Percentiles rank a stretch among this genome's conserved stretches.
Evolutionary conservation across 2,888 invertebrate species (phyloP).

Genomic region (Andrena dorsata): DNA sequence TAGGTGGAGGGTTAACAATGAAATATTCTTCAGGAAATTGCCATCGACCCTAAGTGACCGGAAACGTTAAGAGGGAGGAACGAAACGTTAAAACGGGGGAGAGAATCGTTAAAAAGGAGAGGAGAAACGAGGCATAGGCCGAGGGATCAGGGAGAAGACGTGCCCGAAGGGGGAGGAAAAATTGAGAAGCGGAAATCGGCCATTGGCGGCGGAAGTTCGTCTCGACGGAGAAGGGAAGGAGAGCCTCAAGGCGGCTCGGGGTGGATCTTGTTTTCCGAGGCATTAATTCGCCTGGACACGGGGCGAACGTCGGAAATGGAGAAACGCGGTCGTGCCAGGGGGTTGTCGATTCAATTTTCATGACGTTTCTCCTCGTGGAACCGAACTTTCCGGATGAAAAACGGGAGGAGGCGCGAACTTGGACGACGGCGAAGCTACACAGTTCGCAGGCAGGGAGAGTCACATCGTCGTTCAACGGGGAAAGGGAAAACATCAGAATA

Average conservation of each 20-base stretch:
- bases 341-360: conserved; percentile 70
- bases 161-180: conserved; percentile 3
- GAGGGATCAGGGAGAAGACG: not conserved
- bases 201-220: conserved; percentile 39
- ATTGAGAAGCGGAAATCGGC: conserved; percentile 51
- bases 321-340: conserved; percentile 47
- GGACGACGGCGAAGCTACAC: not conserved
- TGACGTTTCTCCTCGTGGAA: conserved; percentile 62
- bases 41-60: too few species aligned
- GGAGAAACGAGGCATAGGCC: not conserved
- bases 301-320: conserved; percentile 64
- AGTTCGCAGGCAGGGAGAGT: not conserved
- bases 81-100: too few species aligned
- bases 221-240: conserved; percentile 8
- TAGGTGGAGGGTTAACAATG: too few species aligned
- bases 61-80: too few species aligned
- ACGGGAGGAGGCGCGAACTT: not conserved
- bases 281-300: conserved; percentile 71
- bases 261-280: conserved; percentile 63
- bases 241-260: conserved; percentile 30
- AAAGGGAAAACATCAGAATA: too few species aligned
- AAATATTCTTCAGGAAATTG: too few species aligned
- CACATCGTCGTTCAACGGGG: too few species aligned
- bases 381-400: conserved; percentile 34
- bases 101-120: not conserved